These are phyloP conservation scores for Halcyon chelicuti DNA, from an alignment of 2,797 vertebrate species.

Conservation along the genomic window DNA sequence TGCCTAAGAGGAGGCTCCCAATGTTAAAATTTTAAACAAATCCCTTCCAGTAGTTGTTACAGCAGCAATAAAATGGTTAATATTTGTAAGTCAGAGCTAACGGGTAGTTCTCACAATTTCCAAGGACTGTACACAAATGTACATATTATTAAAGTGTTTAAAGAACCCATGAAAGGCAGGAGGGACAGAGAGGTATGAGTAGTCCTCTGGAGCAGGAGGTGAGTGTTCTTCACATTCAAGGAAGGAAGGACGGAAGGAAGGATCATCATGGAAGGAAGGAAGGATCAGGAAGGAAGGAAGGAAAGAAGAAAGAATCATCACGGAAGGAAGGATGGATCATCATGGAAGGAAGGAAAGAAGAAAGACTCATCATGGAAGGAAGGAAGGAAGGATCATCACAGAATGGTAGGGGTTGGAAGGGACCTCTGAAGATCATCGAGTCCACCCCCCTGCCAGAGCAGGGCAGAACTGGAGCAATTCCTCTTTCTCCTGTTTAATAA, in stretches of 20 bases:
- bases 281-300: too few species aligned
- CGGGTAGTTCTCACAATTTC: not conserved
- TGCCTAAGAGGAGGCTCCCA: accelerated
- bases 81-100: not conserved
- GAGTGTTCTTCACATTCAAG: not conserved
- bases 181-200: accelerated
- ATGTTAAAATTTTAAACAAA: not conserved
- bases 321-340: too few species aligned
- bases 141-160: not conserved
- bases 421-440: too few species aligned
- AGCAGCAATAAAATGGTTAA: not conserved
- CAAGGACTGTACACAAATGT: not conserved
- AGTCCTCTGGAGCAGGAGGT: not conserved
- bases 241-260: too few species aligned
- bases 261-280: too few species aligned
- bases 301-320: too few species aligned
- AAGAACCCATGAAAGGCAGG: not conserved
- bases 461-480: not conserved
- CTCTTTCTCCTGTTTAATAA: not conserved
- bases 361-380: too few species aligned
- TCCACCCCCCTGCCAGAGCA: too few species aligned
- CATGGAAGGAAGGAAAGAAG: too few species aligned
- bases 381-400: too few species aligned
- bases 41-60: not conserved
- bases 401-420: too few species aligned